Conservation (phyloP, 2,888 invertebrate species). For the Hybos culiciformis region DNA sequence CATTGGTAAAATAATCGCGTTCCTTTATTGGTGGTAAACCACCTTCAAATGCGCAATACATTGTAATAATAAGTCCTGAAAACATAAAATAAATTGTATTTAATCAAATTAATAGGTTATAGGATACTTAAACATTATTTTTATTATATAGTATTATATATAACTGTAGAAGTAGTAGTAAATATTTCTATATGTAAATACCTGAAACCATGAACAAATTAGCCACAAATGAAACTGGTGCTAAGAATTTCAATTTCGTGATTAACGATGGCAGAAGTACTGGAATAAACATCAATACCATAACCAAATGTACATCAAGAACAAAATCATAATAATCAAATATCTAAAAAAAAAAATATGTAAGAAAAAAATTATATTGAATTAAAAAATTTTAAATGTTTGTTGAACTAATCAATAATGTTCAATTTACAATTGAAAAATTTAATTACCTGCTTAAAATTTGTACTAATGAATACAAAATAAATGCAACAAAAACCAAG, state of each 20-base stretch:
- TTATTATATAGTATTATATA: too few relatives aligned
- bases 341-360: conserved; percentile 39
- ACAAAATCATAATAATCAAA: conserved; percentile 47
- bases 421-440: not conserved
- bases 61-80: conserved; percentile 52
- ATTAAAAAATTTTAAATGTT: too few relatives aligned
- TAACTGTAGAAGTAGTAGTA: too few relatives aligned
- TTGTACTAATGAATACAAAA: conserved; percentile 85
- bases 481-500: conserved; percentile 97
- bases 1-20: conserved; percentile 46
- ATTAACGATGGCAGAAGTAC: conserved; percentile 61
- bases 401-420: too few relatives aligned
- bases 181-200: too few relatives aligned
- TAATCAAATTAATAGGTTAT: too few relatives aligned
- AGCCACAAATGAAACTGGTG: conserved; percentile 64
- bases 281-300: conserved; percentile 58
- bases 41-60: conserved; percentile 61
- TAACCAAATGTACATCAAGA: conserved; percentile 54
- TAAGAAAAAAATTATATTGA: too few relatives aligned
- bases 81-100: too few relatives aligned
- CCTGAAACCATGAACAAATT: conserved; percentile 66
- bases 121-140: too few relatives aligned
- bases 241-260: conserved; percentile 59
- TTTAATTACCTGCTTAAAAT: conserved; percentile 54
- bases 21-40: conserved; percentile 49